Evolutionary conservation across 2,888 invertebrate genomes (phyloP).

Genomic region (Gnatocerus cornutus): DNA sequence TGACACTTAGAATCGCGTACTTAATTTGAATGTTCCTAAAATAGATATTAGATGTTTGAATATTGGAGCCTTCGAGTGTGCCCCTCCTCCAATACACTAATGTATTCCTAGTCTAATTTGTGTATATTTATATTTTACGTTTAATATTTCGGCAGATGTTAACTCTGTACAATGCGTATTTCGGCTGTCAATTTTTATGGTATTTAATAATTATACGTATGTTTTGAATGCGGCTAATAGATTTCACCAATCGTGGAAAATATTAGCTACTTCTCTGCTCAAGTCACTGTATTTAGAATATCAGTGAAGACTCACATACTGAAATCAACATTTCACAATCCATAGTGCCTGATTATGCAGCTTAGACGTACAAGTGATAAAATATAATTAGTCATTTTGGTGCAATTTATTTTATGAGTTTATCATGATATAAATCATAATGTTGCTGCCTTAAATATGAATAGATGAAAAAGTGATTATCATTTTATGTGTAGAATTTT

Average conservation of each 20-base stretch:
- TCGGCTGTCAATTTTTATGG: conserved; percentile 50
- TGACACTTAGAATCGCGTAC: too few species aligned
- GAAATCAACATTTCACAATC: conserved; percentile 64
- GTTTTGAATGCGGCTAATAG: conserved; percentile 23
- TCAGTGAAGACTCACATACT: conserved; percentile 50
- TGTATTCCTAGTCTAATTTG: conserved; percentile 51
- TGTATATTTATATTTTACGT: conserved; percentile 46
- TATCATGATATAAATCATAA: conserved; percentile 47
- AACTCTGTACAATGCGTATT: conserved; percentile 45
- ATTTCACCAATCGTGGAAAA: conserved; percentile 24
- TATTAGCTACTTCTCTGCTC: conserved; percentile 35
- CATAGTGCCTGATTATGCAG: conserved; percentile 65
- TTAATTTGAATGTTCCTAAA: background rate
- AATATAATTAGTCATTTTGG: conserved; percentile 49
- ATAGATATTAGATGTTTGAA: background rate
- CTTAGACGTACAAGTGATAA: conserved; percentile 54
- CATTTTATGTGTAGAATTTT: conserved; percentile 23
- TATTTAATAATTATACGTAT: conserved; percentile 50
- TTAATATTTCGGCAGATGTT: conserved; percentile 39
- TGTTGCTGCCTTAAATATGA: conserved; percentile 54
- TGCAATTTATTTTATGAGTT: conserved; percentile 53
- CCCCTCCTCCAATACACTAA: conserved; percentile 6
- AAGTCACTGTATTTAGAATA: conserved; percentile 50
- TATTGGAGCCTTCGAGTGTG: too few species aligned
- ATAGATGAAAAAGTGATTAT: conserved; percentile 25